These are phyloP conservation scores for Calameuta filiformis DNA, from an alignment of 2,888 invertebrate genomes.

Conservation along the genomic window DNA sequence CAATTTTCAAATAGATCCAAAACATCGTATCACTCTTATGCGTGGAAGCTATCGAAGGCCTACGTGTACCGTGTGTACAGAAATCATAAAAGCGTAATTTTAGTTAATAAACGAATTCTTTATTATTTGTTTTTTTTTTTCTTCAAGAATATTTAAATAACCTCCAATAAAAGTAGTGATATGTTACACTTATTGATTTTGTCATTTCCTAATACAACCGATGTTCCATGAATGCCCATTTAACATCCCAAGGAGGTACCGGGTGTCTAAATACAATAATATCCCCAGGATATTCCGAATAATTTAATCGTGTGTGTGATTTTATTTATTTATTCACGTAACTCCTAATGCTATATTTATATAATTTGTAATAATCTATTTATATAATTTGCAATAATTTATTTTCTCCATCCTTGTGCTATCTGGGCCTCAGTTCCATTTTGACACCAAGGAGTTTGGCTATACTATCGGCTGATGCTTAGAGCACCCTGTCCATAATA, in stretches of 20 bases:
- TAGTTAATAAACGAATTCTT: not conserved
- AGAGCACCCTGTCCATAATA: constrained; percentile 81
- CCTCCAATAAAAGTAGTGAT: no score
- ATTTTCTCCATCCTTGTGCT: not conserved
- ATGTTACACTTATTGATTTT: not conserved
- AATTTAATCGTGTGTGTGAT: not conserved
- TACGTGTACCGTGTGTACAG: not conserved
- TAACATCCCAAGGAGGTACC: not conserved
- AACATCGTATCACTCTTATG: not conserved
- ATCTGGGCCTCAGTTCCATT: constrained; percentile 67
- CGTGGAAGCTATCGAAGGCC: not conserved
- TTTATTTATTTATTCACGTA: not conserved
- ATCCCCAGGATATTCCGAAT: not conserved
- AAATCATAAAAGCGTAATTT: not conserved
- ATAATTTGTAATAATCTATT: not conserved
- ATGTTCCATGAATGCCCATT: not conserved
- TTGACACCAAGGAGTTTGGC: constrained; percentile 89
- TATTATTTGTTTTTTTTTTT: not conserved
- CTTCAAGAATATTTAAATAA: not conserved
- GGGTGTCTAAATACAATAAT: not conserved
- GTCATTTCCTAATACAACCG: not conserved
- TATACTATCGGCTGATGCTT: constrained; percentile 85
- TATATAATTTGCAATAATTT: not conserved
- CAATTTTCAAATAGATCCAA: not conserved
- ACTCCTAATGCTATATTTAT: not conserved